phyloP scores from a whole-genome alignment of 2,797 vertebrate genomes.

The Myotis myotis region DNA sequence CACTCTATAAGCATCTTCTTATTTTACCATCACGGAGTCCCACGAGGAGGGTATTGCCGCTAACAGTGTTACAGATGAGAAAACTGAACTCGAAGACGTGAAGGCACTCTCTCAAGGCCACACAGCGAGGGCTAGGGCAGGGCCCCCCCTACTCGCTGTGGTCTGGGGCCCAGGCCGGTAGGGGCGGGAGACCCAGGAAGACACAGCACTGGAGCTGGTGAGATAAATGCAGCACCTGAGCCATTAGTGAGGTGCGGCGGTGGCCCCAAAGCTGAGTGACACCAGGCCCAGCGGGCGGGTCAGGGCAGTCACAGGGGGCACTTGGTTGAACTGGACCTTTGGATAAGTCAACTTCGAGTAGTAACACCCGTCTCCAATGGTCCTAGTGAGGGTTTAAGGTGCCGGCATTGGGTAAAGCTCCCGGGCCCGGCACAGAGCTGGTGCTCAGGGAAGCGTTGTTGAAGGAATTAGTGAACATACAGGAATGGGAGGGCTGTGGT shows the following conservation, averaged over 20 bases:
- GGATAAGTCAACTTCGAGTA: background rate
- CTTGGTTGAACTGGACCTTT: background rate
- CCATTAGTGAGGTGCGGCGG: background rate
- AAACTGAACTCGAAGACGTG: slow-evolving; percentile 15
- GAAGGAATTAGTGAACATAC: background rate
- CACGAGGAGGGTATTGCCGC: background rate
- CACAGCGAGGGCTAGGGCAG: background rate
- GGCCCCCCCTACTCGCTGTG: background rate
- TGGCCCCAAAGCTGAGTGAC: background rate
- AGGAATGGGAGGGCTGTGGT: background rate
- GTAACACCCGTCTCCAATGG: background rate
- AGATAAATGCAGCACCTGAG: background rate
- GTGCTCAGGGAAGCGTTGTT: background rate
- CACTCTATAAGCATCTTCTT: background rate
- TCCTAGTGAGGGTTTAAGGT: background rate
- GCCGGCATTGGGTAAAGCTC: background rate
- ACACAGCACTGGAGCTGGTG: background rate
- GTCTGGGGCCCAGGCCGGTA: background rate
- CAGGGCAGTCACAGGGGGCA: background rate
- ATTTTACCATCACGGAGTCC: background rate
- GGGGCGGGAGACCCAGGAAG: background rate
- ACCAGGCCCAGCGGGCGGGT: background rate
- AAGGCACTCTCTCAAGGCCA: background rate
- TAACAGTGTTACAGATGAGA: background rate
- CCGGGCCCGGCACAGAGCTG: background rate